phyloP scores from a whole-genome alignment of 2,113 vertebrate species.

The Cinclus cinclus region DNA sequence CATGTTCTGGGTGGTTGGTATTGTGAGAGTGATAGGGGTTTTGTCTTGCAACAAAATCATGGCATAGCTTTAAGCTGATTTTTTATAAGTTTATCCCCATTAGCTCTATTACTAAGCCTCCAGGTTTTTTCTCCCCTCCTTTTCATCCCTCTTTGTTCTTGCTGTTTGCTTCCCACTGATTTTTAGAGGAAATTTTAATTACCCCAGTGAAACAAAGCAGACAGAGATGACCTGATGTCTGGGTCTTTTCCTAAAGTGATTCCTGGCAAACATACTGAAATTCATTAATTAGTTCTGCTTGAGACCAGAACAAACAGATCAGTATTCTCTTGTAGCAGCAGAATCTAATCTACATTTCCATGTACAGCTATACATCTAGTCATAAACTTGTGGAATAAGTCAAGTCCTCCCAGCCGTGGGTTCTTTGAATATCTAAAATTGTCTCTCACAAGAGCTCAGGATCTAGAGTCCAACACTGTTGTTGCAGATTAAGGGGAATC shows the following conservation, averaged over 20 bases:
- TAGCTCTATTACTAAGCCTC: conserved; percentile 16
- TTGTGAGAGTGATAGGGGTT: neutral
- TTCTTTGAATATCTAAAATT: neutral
- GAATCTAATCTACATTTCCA: conserved; percentile 15
- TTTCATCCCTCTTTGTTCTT: conserved; percentile 29
- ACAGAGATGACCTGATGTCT: conserved; percentile 66
- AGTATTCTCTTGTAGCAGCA: conserved; percentile 27
- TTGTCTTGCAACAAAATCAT: neutral
- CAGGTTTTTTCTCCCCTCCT: neutral
- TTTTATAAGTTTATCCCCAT: conserved; percentile 36
- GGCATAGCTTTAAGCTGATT: neutral
- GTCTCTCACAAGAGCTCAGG: neutral
- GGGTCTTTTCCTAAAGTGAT: conserved; percentile 55
- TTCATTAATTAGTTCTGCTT: conserved; percentile 64
- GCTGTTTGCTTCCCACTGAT: conserved; percentile 49
- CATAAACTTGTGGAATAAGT: neutral
- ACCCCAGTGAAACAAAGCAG: conserved; percentile 55
- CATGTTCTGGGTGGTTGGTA: neutral
- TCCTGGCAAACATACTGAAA: conserved; percentile 58
- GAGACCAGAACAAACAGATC: conserved; percentile 40
- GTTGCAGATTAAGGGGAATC: conserved; percentile 35
- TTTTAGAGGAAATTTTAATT: conserved; percentile 61
- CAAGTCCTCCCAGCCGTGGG: neutral
- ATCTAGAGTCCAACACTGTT: conserved; percentile 35
- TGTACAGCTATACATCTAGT: neutral